Evolutionary conservation across 2,113 vertebrate genomes (phyloP).

Genomic region (Calonectris borealis): DNA sequence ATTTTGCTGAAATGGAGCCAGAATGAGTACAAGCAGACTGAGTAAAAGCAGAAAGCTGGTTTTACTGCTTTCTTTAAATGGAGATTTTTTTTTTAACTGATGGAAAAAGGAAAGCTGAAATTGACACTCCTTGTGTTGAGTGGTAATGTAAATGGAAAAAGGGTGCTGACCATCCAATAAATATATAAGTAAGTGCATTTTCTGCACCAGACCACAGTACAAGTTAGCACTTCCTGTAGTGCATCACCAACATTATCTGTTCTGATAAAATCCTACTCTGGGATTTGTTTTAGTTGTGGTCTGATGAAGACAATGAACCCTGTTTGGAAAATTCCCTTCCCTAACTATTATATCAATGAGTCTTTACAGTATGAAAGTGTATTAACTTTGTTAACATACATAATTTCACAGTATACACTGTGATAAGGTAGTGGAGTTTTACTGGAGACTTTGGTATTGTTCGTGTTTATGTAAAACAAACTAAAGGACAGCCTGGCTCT

Average conservation of each 20-base stretch:
- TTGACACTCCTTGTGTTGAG: neutral
- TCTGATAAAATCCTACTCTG: neutral
- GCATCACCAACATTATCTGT: neutral
- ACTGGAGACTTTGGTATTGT: neutral
- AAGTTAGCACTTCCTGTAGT: neutral
- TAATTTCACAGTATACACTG: neutral
- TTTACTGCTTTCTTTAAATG: neutral
- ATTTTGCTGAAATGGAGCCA: neutral
- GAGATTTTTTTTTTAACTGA: neutral
- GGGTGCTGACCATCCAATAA: neutral
- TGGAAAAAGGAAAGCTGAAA: neutral
- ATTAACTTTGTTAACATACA: neutral
- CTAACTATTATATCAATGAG: neutral
- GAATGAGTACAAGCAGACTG: neutral
- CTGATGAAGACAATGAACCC: neutral
- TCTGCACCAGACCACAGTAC: neutral
- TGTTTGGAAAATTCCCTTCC: neutral
- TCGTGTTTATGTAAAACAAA: neutral
- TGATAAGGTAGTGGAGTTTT: neutral
- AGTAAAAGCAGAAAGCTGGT: neutral
- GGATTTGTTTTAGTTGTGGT: neutral
- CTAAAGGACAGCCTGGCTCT: neutral
- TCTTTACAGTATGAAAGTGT: neutral
- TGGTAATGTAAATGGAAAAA: neutral
- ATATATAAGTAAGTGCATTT: neutral